phyloP scores from a whole-genome alignment of 2,797 vertebrate species.

The Chelonia mydas region DNA sequence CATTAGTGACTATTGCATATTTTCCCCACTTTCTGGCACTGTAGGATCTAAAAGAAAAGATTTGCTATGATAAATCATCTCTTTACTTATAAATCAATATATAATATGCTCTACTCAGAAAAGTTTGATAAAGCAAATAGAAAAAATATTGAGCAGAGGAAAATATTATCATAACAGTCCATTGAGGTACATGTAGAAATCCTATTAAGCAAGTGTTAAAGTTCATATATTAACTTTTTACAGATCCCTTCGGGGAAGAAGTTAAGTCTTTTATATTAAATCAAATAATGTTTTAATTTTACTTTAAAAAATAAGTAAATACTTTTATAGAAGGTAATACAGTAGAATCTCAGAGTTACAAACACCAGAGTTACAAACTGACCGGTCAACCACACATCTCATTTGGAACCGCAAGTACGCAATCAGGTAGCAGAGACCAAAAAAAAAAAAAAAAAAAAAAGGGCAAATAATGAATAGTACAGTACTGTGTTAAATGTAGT shows the following conservation, averaged over 20 bases:
- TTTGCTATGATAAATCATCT: slow-evolving; percentile 34
- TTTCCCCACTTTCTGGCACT: slow-evolving; percentile 18
- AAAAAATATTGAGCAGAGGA: slow-evolving; percentile 27
- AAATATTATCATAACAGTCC: background rate
- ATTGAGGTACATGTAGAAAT: background rate
- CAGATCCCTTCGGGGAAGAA: slow-evolving; percentile 13
- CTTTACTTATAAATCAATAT: slow-evolving; percentile 57
- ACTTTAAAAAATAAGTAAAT: slow-evolving; percentile 50
- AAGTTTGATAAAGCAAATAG: background rate
- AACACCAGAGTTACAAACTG: no score
- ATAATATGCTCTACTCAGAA: background rate
- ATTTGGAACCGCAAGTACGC: no score
- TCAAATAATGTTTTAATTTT: slow-evolving; percentile 39
- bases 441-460: no score
- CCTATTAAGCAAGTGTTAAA: slow-evolving; percentile 1
- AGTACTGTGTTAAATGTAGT: no score
- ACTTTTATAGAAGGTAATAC: slow-evolving; percentile 31
- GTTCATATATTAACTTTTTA: slow-evolving; percentile 10
- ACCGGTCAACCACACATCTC: no score
- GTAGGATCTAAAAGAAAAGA: slow-evolving; percentile 43
- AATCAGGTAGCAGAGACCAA: no score
- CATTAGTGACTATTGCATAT: background rate
- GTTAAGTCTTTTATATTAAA: slow-evolving; percentile 18
- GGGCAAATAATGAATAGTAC: no score
- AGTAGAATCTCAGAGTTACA: no score